These are phyloP conservation scores for Nylanderia fulva DNA, from an alignment of 1,140 invertebrate species.

Conservation along the genomic window DNA sequence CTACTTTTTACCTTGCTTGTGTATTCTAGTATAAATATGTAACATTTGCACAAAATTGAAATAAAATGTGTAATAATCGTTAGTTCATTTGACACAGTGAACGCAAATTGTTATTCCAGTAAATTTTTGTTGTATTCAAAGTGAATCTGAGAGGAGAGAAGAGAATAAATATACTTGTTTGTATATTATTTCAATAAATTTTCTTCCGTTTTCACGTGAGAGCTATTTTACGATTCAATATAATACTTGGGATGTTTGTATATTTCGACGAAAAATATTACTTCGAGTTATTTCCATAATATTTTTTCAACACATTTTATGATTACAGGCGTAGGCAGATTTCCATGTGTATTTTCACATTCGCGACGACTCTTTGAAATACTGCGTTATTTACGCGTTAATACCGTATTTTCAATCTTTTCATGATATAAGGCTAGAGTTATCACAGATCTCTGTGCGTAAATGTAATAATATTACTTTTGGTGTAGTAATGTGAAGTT, in stretches of 20 bases:
- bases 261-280: constrained; percentile 35
- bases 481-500: constrained; percentile 67
- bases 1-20: background rate
- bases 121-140: constrained; percentile 25
- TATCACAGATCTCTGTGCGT: constrained; percentile 19
- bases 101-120: constrained; percentile 9
- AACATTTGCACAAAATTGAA: background rate
- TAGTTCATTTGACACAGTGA: background rate
- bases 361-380: background rate
- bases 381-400: constrained; percentile 11
- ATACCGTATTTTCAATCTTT: constrained; percentile 53
- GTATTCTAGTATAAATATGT: background rate
- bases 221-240: constrained; percentile 3
- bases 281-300: constrained; percentile 10
- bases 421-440: background rate
- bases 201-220: constrained; percentile 4
- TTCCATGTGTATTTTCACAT: background rate
- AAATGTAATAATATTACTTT: constrained; percentile 64
- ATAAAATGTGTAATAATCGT: background rate
- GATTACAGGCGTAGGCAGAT: constrained; percentile 27
- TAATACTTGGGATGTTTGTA: constrained; percentile 29
- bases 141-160: background rate
- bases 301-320: background rate
- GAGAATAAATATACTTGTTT: constrained; percentile 20
- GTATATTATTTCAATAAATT: constrained; percentile 20